Percentiles rank a stretch among this genome's conserved stretches.
These are phyloP conservation scores for Magallana nippona DNA, from an alignment of 2,888 invertebrate species.

Conservation along the genomic window DNA sequence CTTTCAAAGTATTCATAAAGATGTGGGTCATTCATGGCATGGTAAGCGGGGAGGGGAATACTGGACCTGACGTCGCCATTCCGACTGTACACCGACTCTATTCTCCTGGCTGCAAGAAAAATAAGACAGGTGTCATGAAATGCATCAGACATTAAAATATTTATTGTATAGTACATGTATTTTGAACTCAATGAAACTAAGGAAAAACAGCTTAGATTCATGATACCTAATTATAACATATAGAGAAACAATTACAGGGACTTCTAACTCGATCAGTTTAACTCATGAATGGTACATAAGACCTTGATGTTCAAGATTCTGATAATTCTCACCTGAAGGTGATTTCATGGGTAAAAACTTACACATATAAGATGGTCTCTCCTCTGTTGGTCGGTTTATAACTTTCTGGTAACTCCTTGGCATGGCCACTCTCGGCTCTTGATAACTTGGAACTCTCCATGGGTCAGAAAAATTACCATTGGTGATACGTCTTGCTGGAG, in stretches of 20 bases:
- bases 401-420: slow-evolving; percentile 54
- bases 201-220: too few species aligned
- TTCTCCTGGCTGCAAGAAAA: slow-evolving; percentile 63
- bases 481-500: slow-evolving; percentile 59
- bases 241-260: too few species aligned
- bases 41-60: slow-evolving; percentile 69
- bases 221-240: too few species aligned
- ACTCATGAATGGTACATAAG: too few species aligned
- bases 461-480: slow-evolving; percentile 56
- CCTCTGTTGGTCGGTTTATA: background rate
- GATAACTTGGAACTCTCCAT: slow-evolving; percentile 61
- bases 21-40: slow-evolving; percentile 77
- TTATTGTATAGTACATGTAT: too few species aligned
- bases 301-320: too few species aligned
- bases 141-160: background rate
- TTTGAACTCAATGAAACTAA: too few species aligned
- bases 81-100: slow-evolving; percentile 40
- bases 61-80: slow-evolving; percentile 57
- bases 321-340: background rate
- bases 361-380: background rate
- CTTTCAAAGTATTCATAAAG: slow-evolving; percentile 76
- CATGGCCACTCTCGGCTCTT: slow-evolving; percentile 54
- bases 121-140: background rate
- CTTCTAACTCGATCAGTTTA: too few species aligned
- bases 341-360: background rate